Evolutionary conservation across 2,888 invertebrate species (phyloP), one percentile per base, ranked within the genome.

Genomic region (Pristionchus exspectatus): DNA sequence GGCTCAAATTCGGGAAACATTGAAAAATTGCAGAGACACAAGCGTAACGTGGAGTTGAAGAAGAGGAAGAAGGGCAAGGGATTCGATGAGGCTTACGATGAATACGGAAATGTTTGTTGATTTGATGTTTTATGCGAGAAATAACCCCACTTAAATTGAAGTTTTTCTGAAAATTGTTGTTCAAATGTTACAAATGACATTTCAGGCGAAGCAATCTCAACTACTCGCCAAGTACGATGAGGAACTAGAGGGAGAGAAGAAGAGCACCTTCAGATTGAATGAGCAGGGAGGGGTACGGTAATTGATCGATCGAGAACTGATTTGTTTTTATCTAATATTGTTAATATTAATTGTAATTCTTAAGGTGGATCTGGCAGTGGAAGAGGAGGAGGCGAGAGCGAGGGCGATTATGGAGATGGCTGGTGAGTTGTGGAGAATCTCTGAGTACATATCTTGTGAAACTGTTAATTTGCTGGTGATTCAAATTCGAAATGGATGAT

Each of bases 161-260:
- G 18, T 50, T 50, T 14, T 7, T n/a, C 21, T 27, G 12, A 66
- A 66, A 3, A 21, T 24, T 7, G 2, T 7, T 69, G 12, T 24
- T 2, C 21, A 66, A 12, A 69, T 27, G 4, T 10, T 2, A 69
- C 12, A 24, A 69, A 27, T 69, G 12, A 3, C 27, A 86, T 59
- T 86, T 18, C 24, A 59, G 63, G 86, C 86, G n/a, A 63, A 86
- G 16, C 63, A 30, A n/a, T 27, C 33, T 27, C 87, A 87, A 21
- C 96, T 99, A 86, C 96, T 99, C 44, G 96, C 97, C 93, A 98
- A 99, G 96, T 99, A 99, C 95, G 98, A 99, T 95, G 98, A 98
- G 94, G 98, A 98, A 95, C 97, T 98, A 90, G 97, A 97, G 88
- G 97, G 97, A 89, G 89, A 21, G 38, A 85, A 91, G 81, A 87